Evolutionary conservation across 35 echinoderm and acorn worm genomes (phyloP).

Genomic region (Ophiothrix spiculata): DNA sequence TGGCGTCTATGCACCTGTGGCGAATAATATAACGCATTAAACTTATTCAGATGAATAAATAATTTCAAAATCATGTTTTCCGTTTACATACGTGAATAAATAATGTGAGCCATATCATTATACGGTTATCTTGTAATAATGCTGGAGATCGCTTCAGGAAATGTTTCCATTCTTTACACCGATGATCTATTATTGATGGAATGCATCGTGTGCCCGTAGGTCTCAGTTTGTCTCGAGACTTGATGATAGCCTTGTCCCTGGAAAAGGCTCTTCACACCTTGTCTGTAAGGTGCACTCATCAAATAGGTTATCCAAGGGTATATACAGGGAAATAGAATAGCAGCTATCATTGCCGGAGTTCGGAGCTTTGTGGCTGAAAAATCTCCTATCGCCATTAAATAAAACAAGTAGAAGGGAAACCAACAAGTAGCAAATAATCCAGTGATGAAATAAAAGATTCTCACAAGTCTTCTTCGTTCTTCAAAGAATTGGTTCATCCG

Average conservation of each 20-base stretch:
- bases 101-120: too few species aligned
- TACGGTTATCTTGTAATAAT: too few species aligned
- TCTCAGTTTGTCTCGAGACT: background rate
- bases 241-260: background rate
- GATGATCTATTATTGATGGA: background rate
- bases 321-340: background rate
- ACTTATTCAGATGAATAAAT: too few species aligned
- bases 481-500: background rate
- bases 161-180: background rate
- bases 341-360: background rate
- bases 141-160: too few species aligned
- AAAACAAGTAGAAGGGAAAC: background rate
- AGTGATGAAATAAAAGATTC: background rate
- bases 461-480: background rate
- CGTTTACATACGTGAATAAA: too few species aligned
- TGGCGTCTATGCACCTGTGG: too few species aligned
- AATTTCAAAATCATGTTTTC: too few species aligned
- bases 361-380: background rate
- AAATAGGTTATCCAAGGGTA: background rate
- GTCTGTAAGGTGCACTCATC: background rate
- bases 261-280: background rate
- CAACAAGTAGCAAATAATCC: background rate
- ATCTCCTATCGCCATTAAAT: background rate
- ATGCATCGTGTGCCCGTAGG: background rate
- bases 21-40: too few species aligned